These are phyloP conservation scores for Globodera ellingtonae DNA, from an alignment of 1,140 invertebrate genomes.

Conservation along the genomic window DNA sequence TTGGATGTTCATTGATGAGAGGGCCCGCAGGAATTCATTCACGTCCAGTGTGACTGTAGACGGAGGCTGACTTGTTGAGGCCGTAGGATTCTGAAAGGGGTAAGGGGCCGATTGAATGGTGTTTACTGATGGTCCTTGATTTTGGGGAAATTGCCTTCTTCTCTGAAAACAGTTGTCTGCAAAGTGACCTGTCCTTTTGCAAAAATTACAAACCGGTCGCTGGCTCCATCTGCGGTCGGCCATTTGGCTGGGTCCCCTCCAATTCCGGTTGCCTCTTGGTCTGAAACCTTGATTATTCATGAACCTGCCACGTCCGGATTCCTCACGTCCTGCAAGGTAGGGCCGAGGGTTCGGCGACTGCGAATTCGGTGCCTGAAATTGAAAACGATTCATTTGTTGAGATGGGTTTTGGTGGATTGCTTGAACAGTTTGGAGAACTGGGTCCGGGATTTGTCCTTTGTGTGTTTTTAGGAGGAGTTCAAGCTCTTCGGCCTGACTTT, in stretches of 20 bases:
- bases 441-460: slow-evolving; percentile 7
- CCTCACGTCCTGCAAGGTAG: neutral
- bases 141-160: neutral
- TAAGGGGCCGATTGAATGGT: neutral
- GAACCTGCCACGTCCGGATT: neutral
- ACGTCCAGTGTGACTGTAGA: slow-evolving; percentile 5
- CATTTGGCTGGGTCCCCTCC: neutral
- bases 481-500: neutral
- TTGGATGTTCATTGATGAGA: slow-evolving; percentile 1
- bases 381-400: too few relatives aligned
- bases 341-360: neutral
- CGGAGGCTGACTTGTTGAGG: neutral
- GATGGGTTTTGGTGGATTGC: neutral
- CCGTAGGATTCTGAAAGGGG: neutral
- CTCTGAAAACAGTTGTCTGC: slow-evolving; percentile 8
- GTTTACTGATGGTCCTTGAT: neutral
- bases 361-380: neutral
- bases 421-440: neutral
- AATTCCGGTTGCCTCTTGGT: neutral
- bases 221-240: slow-evolving; percentile 9
- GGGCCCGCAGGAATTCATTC: slow-evolving; percentile 2
- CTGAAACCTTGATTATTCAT: neutral
- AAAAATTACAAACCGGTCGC: neutral
- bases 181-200: slow-evolving; percentile 11
- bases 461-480: slow-evolving; percentile 10